Conservation (phyloP, 2,888 invertebrate species). For the Choristoneura rosaceana region DNA sequence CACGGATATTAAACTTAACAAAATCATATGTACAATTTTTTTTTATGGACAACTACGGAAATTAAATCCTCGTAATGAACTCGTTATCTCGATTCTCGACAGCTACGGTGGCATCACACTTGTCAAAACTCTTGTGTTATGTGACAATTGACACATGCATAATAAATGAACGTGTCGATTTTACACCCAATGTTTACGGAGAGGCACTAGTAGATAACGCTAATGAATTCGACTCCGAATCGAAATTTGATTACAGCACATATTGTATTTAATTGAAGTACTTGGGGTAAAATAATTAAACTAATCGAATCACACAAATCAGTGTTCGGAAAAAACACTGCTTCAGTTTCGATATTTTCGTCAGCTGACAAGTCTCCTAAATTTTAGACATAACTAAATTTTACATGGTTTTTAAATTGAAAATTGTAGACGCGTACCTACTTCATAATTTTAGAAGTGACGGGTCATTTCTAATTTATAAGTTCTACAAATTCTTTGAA, state of each 20-base stretch:
- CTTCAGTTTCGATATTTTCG: background rate
- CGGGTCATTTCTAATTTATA: background rate
- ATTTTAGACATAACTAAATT: background rate
- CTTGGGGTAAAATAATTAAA: conserved; percentile 27
- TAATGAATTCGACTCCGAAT: conserved; percentile 37
- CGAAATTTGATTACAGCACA: conserved; percentile 24
- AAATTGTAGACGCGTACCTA: background rate
- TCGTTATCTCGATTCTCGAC: conserved; percentile 17
- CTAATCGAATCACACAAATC: conserved; percentile 10
- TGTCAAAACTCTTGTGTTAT: conserved; percentile 28
- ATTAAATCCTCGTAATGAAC: conserved; percentile 25
- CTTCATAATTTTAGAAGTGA: background rate
- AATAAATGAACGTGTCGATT: conserved; percentile 39
- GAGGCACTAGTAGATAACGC: conserved; percentile 32
- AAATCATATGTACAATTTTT: background rate
- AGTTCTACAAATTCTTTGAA: background rate
- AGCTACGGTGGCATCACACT: conserved; percentile 27
- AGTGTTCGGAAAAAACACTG: background rate
- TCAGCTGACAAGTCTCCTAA: background rate
- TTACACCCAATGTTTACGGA: conserved; percentile 32
- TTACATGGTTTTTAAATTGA: background rate
- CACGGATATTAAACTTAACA: too few species aligned
- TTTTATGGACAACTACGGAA: conserved; percentile 6
- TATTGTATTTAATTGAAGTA: conserved; percentile 34
- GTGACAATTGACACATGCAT: conserved; percentile 38